Percentiles rank a stretch among this genome's conserved stretches.
These are phyloP conservation scores for Uria aalge DNA, from an alignment of 2,113 vertebrate species.

Conservation along the genomic window DNA sequence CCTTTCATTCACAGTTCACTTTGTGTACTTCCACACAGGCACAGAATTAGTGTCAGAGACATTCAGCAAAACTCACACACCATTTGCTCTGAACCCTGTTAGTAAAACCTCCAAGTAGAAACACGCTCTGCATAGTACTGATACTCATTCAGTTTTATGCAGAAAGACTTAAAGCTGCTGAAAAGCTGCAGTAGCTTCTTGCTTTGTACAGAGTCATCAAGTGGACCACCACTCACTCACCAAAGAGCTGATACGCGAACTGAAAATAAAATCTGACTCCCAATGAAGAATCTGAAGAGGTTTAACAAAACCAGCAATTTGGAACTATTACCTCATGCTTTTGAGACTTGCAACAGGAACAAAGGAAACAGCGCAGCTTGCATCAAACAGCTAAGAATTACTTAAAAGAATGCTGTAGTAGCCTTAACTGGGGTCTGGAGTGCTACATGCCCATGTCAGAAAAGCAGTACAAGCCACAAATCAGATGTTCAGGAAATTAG, in stretches of 20 bases:
- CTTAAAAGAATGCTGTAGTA: not conserved
- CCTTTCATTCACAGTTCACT: not conserved
- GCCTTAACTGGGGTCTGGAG: not conserved
- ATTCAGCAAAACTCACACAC: not conserved
- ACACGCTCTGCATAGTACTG: not conserved
- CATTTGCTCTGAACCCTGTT: not conserved
- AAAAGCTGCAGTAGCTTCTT: not conserved
- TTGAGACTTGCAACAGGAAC: not conserved
- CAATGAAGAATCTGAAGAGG: not conserved
- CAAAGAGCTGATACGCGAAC: not conserved
- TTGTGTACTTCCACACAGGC: not conserved
- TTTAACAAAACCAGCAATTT: not conserved
- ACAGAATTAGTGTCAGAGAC: not conserved
- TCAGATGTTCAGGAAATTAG: constrained; percentile 42
- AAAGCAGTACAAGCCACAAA: not conserved
- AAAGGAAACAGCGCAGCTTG: not conserved
- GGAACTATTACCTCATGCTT: not conserved
- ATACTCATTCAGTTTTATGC: not conserved
- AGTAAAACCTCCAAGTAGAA: not conserved
- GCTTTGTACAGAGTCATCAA: not conserved
- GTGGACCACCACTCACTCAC: not conserved
- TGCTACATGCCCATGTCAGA: not conserved
- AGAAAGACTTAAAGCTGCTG: not conserved
- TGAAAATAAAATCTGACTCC: not conserved
- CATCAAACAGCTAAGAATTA: not conserved